These are phyloP conservation scores for Eupeodes luniger DNA, from an alignment of 2,888 invertebrate species.

Conservation along the genomic window DNA sequence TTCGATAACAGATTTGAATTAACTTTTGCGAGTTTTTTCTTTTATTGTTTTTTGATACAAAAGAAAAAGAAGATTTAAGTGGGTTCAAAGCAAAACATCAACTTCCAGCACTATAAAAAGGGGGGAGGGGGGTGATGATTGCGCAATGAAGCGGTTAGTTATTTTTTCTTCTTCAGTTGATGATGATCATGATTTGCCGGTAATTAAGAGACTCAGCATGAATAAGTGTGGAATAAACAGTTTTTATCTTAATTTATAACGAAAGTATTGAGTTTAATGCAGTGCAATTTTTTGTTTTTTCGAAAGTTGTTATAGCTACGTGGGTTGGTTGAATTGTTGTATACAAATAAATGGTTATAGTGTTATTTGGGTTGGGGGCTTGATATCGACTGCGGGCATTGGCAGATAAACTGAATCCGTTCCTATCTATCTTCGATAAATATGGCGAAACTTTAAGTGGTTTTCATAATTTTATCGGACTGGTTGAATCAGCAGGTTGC, in stretches of 20 bases:
- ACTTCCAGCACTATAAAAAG: conserved; percentile 4
- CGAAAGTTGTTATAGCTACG: conserved; percentile 29
- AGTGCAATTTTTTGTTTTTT: conserved; percentile 20
- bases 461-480: conserved; percentile 7
- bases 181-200: conserved; percentile 36
- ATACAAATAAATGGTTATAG: background rate
- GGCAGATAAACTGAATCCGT: conserved; percentile 19
- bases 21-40: conserved; percentile 2
- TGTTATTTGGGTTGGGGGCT: conserved; percentile 9
- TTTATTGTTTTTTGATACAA: background rate
- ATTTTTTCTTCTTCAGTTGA: conserved; percentile 9
- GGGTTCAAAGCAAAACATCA: conserved; percentile 15
- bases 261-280: conserved; percentile 7
- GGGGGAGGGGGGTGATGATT: background rate
- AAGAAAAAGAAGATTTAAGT: conserved; percentile 9
- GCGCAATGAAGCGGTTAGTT: conserved; percentile 35
- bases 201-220: conserved; percentile 40
- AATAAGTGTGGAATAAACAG: conserved; percentile 42
- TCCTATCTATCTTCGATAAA: background rate
- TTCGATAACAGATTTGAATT: conserved; percentile 37
- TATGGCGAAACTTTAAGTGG: conserved; percentile 1
- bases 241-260: conserved; percentile 41
- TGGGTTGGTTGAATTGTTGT: conserved; percentile 17
- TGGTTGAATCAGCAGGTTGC: background rate
- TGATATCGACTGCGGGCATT: conserved; percentile 35